Conservation (phyloP, 1,140 invertebrate species). For the Drosophila biarmipes region DNA sequence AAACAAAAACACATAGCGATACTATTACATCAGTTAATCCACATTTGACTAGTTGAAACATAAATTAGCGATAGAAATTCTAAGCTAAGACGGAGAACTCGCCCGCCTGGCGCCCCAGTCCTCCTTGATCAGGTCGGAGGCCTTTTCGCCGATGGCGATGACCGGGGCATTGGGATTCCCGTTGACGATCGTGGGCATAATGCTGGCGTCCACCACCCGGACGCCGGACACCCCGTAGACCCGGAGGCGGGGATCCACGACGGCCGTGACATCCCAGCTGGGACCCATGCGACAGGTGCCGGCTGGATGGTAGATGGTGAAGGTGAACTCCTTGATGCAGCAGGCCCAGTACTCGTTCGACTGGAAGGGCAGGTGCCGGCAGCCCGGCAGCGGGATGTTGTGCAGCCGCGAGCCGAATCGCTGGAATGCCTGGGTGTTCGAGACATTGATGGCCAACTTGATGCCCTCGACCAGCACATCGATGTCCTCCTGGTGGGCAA, state of each 20-base stretch:
- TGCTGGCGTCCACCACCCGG: conserved; percentile 91
- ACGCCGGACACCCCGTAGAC: conserved; percentile 90
- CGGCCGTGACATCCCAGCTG: conserved; percentile 89
- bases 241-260: conserved; percentile 91
- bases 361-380: conserved; percentile 89
- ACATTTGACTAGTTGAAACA: conserved; percentile 77
- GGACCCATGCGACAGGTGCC: conserved; percentile 96
- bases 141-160: conserved; percentile 91
- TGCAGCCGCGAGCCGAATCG: conserved; percentile 91
- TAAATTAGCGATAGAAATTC: conserved; percentile 34
- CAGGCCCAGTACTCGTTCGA: conserved; percentile 95
- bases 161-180: conserved; percentile 92
- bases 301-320: conserved; percentile 94
- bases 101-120: conserved; percentile 87
- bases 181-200: conserved; percentile 92
- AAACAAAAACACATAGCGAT: conserved; percentile 14
- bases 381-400: conserved; percentile 92
- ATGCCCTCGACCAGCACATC: conserved; percentile 92
- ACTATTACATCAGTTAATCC: conserved; percentile 49
- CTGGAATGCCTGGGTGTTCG: conserved; percentile 91
- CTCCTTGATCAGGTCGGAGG: conserved; percentile 91
- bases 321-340: conserved; percentile 89
- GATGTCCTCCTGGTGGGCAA: conserved; percentile 92
- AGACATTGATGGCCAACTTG: conserved; percentile 91
- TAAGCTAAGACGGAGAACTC: neutral